Base-by-base conservation (phyloP, 2,888 invertebrate genomes). In the Acanthococcus lagerstroemiae region DNA sequence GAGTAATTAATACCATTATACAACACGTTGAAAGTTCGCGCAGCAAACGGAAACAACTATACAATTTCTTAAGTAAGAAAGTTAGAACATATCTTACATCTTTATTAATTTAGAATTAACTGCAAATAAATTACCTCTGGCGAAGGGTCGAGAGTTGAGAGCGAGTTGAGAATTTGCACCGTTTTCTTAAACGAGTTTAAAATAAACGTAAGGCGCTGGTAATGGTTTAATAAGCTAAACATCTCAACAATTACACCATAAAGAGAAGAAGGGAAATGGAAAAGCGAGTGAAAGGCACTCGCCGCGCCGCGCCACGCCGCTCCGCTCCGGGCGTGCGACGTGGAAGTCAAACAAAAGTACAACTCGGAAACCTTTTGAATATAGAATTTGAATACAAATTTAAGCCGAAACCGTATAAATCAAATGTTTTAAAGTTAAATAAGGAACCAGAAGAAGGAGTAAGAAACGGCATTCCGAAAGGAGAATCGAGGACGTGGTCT, bases 171-270 rank as follows among this genome's bases (percentile, higher is more conserved):
- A 44, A 57, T 57, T 57, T 44, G 22, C 57, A 44, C 30, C 57
- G 57, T 37, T 57, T 37, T 57, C 30, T 57, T 22, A 56, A 37
- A 57, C 45, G 57, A 57, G 57, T 57, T 57, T 57, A 37, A 57
- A 57, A 44, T 57, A 57, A 57, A 57, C 57, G 57, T 57, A 57
- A 57, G 57, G 57, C 57, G 57, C 24, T 57, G 57, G 57, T 57
- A 57, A 57, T 57, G 57, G 57, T 57, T 57, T 57, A 57, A 57
- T 57, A 57, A 57, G 57, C 57, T 57, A 57, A 57, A 57, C 57
- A 57, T 57, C 57, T 57, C 44, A 57, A 57, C 57, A 57, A 57
- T 57, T 57, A 57, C 44, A 57, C 37, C 37, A 3, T 37, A 37
- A 37, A 3, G n/a, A n/a, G n/a, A n/a, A 9, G 37, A n/a, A 37